These are phyloP conservation scores for Ovibos moschatus DNA, from an alignment of 2,113 vertebrate genomes.

Conservation along the genomic window DNA sequence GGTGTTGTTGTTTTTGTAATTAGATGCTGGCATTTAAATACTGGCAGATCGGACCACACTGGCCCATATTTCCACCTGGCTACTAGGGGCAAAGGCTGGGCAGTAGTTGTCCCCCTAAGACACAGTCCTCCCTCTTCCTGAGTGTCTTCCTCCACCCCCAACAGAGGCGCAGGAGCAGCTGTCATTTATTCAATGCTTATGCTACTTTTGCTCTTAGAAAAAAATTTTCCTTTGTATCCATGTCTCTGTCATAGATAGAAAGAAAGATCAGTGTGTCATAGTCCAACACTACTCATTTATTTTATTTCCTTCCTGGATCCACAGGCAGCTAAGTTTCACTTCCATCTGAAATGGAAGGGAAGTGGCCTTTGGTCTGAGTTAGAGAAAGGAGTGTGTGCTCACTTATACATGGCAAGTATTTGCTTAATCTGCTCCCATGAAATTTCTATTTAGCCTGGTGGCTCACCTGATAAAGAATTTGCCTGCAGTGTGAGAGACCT, in stretches of 20 bases:
- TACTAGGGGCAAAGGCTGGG: not conserved
- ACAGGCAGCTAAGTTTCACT: not conserved
- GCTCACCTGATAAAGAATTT: not conserved
- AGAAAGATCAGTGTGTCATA: not conserved
- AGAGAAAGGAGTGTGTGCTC: not conserved
- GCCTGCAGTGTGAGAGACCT: not conserved
- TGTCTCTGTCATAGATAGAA: not conserved
- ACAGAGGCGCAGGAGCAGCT: not conserved
- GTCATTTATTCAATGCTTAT: not conserved
- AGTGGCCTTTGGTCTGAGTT: conserved; percentile 18
- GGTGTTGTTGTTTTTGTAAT: not conserved
- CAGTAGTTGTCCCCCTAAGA: not conserved
- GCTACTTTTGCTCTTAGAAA: conserved; percentile 11
- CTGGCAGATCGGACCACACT: not conserved
- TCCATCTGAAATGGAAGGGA: not conserved
- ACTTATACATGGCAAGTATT: not conserved
- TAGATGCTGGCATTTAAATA: not conserved
- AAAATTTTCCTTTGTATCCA: not conserved
- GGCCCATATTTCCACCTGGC: not conserved
- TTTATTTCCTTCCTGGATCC: conserved; percentile 44
- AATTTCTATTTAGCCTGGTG: not conserved
- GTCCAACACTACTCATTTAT: not conserved
- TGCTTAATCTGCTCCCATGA: not conserved
- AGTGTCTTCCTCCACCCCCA: not conserved
- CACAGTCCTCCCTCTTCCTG: not conserved